Conservation (phyloP, 2,113 vertebrate genomes). For the Artemisiospiza belli region DNA sequence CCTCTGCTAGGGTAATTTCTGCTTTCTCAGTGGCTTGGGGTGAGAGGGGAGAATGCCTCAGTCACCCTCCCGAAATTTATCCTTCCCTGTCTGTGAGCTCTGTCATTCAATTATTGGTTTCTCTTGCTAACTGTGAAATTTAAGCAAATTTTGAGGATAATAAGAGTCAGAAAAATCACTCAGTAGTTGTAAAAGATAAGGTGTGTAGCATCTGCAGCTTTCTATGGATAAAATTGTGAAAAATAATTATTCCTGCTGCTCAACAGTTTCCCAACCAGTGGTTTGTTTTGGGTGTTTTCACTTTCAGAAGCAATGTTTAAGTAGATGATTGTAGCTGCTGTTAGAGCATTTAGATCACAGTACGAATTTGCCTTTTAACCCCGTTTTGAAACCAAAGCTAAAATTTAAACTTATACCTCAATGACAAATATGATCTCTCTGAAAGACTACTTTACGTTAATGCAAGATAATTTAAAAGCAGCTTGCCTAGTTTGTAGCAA, state of each 20-base stretch:
- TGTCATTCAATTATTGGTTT: background rate
- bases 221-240: background rate
- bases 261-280: background rate
- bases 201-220: background rate
- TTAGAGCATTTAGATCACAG: background rate
- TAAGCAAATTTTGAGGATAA: background rate
- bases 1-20: background rate
- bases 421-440: background rate
- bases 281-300: background rate
- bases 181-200: background rate
- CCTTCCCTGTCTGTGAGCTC: background rate
- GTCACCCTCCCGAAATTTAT: background rate
- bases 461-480: background rate
- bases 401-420: background rate
- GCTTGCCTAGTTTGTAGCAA: background rate
- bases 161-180: background rate
- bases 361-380: background rate
- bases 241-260: background rate
- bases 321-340: background rate
- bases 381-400: background rate
- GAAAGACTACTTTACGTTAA: background rate
- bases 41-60: background rate
- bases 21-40: background rate
- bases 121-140: background rate
- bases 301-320: background rate